A percentile compares a stretch with the other conserved stretches of the same genome.
These are phyloP conservation scores for Martes martes DNA, from an alignment of 2,113 vertebrate genomes.

Conservation along the genomic window DNA sequence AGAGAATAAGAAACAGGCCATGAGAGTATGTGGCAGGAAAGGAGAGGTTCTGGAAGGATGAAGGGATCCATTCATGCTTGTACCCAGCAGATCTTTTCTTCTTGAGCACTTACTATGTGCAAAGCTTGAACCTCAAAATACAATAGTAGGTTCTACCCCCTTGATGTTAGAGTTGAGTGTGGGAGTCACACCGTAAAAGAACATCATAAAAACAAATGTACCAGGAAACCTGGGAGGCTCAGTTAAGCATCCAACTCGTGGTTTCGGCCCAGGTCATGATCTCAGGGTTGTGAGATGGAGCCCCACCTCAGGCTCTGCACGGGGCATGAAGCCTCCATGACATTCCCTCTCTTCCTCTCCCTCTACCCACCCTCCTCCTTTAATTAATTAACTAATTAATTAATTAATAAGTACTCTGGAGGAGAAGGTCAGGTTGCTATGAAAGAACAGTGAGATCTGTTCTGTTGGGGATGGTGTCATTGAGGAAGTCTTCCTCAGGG, in stretches of 20 bases:
- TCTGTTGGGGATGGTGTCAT: fast-evolving
- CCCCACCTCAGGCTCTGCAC: background rate
- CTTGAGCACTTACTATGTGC: background rate
- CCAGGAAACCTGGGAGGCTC: background rate
- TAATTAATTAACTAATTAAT: background rate
- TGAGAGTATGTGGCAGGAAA: background rate
- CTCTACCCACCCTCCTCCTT: background rate
- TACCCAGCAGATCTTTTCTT: background rate
- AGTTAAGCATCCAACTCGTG: background rate
- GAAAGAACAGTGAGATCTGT: background rate
- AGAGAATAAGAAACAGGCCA: background rate
- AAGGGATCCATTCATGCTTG: background rate
- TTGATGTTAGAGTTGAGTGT: background rate
- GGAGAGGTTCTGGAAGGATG: background rate
- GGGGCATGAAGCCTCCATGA: background rate
- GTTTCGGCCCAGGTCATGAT: background rate
- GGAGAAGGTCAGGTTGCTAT: background rate
- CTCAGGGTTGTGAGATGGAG: background rate
- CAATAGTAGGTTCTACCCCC: background rate
- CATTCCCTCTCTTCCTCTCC: background rate
- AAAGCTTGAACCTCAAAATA: background rate
- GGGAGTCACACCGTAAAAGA: background rate
- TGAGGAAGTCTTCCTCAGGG: background rate
- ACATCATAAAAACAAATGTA: background rate
- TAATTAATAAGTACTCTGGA: background rate